A percentile compares a stretch with the other conserved stretches of the same genome.
Evolutionary conservation across 2,888 invertebrate species (phyloP).

Genomic region (Leptinotarsa rubiginosa): DNA sequence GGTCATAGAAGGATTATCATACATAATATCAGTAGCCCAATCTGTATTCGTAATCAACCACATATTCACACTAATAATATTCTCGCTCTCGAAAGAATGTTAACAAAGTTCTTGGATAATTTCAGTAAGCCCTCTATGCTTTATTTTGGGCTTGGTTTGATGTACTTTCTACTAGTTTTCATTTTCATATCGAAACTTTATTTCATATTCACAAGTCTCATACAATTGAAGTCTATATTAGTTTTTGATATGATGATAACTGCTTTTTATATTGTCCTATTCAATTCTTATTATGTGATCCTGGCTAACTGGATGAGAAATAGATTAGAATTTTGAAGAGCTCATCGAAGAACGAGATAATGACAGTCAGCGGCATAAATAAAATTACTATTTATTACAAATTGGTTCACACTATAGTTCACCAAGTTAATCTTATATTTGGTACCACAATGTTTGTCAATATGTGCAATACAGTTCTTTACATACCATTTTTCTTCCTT

Average conservation of each 20-base stretch:
- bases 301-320: conserved; percentile 28
- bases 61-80: background rate
- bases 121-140: background rate
- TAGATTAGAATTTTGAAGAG: background rate
- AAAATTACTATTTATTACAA: conserved; percentile 2
- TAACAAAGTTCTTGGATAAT: background rate
- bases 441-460: background rate
- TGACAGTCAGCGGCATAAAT: background rate
- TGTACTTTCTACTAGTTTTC: no score
- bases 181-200: no score
- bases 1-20: background rate
- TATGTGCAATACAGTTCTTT: background rate
- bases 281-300: conserved; percentile 7
- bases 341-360: background rate
- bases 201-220: no score
- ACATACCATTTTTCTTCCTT: background rate
- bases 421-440: background rate
- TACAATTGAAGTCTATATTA: no score
- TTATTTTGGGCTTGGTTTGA: background rate
- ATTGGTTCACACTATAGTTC: background rate
- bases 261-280: no score
- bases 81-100: background rate
- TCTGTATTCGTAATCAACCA: background rate
- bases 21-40: background rate
- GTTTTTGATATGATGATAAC: no score